A percentile compares a stretch with the other conserved stretches of the same genome.
phyloP scores from a whole-genome alignment of 2,888 invertebrate species.

The Agonopterix subpropinquella region DNA sequence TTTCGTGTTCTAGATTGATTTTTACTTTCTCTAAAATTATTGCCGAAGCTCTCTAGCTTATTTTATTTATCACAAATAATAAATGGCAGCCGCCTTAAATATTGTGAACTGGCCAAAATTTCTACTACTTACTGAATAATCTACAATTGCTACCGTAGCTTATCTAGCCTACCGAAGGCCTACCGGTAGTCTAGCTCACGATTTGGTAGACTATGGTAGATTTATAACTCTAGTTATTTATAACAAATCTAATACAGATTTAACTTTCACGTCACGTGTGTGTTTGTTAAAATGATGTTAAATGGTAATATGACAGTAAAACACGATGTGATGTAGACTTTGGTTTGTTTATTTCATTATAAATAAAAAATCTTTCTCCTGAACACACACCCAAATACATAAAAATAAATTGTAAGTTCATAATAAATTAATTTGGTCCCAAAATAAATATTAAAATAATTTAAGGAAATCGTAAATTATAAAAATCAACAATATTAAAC shows the following conservation, averaged over 20 bases:
- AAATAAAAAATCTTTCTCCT: conserved; percentile 68
- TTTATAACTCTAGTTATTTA: too few relatives aligned
- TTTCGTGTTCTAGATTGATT: too few relatives aligned
- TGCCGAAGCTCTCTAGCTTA: too few relatives aligned
- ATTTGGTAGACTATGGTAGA: too few relatives aligned
- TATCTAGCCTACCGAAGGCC: too few relatives aligned
- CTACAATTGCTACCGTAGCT: too few relatives aligned
- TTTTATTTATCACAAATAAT: too few relatives aligned
- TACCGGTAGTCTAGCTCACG: too few relatives aligned
- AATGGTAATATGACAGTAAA: conserved; percentile 35
- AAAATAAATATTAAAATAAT: conserved; percentile 72
- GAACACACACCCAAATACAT: conserved; percentile 67
- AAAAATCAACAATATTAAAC: conserved; percentile 61
- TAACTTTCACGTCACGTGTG: neutral
- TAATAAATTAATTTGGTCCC: conserved; percentile 76
- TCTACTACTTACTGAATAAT: too few relatives aligned
- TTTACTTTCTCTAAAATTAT: too few relatives aligned
- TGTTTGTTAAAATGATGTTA: neutral
- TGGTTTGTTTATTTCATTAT: conserved; percentile 74
- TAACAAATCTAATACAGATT: neutral
- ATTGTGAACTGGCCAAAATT: too few relatives aligned
- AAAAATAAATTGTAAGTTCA: conserved; percentile 57
- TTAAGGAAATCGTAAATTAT: conserved; percentile 57
- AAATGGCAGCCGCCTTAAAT: too few relatives aligned
- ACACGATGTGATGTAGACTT: conserved; percentile 69